A percentile compares a stretch with the other conserved stretches of the same genome.
Conservation (phyloP, 2,888 invertebrate species). For the Sphaeridia pumilis region DNA sequence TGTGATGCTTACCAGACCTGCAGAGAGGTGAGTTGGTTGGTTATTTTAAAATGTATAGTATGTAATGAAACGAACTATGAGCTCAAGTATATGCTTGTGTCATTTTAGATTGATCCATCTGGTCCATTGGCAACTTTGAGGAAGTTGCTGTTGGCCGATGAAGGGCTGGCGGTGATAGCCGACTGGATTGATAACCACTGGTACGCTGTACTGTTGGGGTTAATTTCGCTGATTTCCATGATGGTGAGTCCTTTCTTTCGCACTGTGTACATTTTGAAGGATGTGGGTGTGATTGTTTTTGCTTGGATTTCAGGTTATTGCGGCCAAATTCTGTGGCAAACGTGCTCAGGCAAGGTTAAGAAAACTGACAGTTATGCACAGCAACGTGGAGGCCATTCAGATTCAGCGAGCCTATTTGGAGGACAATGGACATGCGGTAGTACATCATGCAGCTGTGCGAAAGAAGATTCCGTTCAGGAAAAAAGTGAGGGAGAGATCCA, state of each 20-base stretch:
- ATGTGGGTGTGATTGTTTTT: neutral
- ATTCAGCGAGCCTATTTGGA: conserved; percentile 61
- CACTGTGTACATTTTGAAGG: neutral
- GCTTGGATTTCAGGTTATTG: conserved; percentile 56
- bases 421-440: conserved; percentile 52
- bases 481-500: conserved; percentile 50
- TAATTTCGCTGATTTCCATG: conserved; percentile 57
- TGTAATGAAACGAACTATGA: neutral
- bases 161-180: conserved; percentile 76
- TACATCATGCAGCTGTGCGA: conserved; percentile 69
- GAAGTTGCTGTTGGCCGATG: conserved; percentile 72
- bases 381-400: conserved; percentile 77
- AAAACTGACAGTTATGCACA: conserved; percentile 79
- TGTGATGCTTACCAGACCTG: conserved; percentile 64
- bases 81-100: conserved; percentile 1
- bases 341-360: conserved; percentile 67
- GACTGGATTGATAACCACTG: conserved; percentile 79
- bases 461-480: conserved; percentile 77
- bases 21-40: conserved; percentile 49
- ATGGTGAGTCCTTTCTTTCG: conserved; percentile 52
- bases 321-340: conserved; percentile 69
- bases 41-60: neutral
- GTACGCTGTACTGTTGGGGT: conserved; percentile 73
- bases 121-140: conserved; percentile 81
- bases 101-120: conserved; percentile 72